Evolutionary conservation across 1,140 invertebrate genomes (phyloP).

Genomic region (Drosophila azteca): DNA sequence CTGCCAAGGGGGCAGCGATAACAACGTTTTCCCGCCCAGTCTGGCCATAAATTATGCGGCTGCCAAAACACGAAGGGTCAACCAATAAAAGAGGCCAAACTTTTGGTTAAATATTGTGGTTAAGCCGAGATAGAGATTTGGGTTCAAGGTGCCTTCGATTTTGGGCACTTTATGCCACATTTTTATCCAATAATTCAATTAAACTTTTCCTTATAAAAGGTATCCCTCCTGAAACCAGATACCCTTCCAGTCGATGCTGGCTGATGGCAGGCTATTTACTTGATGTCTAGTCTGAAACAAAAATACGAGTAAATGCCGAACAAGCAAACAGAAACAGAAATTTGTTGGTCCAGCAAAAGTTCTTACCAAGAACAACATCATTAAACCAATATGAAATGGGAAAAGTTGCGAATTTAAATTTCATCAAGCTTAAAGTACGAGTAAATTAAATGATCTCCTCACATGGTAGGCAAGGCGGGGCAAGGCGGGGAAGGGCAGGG

Average conservation of each 20-base stretch:
- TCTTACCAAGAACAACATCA: conserved; percentile 38
- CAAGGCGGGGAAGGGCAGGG: too few species aligned
- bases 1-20: conserved; percentile 38
- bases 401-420: conserved; percentile 72
- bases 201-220: too few species aligned
- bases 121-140: conserved; percentile 14
- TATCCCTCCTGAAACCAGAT: too few species aligned
- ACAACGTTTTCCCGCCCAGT: conserved; percentile 13
- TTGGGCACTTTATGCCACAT: too few species aligned
- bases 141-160: conserved; percentile 3
- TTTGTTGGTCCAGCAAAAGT: conserved; percentile 35
- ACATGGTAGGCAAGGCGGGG: conserved; percentile 14
- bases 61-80: conserved; percentile 57
- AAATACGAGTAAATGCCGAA: conserved; percentile 25
- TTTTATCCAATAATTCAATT: too few species aligned
- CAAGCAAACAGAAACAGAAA: conserved; percentile 24
- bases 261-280: conserved; percentile 36
- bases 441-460: conserved; percentile 51
- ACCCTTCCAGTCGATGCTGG: too few species aligned
- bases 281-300: conserved; percentile 38
- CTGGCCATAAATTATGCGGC: conserved; percentile 49
- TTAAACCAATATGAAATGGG: conserved; percentile 56
- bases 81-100: conserved; percentile 44
- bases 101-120: conserved; percentile 45
- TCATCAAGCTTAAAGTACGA: conserved; percentile 55